Base-by-base conservation (phyloP, 2,797 vertebrate species). In the Merluccius polli region DNA sequence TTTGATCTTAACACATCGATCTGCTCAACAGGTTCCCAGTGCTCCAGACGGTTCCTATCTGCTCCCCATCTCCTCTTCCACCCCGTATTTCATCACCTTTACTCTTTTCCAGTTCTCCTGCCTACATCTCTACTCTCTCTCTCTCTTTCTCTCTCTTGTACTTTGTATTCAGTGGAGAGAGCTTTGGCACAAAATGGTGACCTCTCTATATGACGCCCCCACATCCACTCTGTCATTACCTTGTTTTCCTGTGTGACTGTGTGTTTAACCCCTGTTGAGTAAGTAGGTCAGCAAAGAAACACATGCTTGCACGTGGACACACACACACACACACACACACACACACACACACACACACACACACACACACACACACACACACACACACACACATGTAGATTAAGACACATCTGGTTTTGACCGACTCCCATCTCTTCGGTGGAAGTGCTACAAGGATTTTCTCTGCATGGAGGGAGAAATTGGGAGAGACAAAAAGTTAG, bases 201-300 rank as follows among this genome's bases (percentile, higher is more conserved):
- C 13, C 48, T 73, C 33, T 72, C 27, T 68, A 0, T 4, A 29
- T 6, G 11, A 29, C 2, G n/a, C 36, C 36, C 71, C 29, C 71
- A 7, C 16, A 18, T 65, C 31, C 48, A 31, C 41, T 27, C 63
- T 24, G 63, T 82, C n/a, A 63, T 76, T 81, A 74, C 81, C 27
- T 73, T 63, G 75, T 80, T 77, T 81, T 77, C n/a, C 75, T 79
- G 74, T 83, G 38, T 84, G 84, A 87, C 86, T 68, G 1, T 82
- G 76, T 75, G 67, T 84, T 88, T 84, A 83, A 83, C 86, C 84
- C 81, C 63, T 67, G 77, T 86, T 82, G 78, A 79, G 76, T 75
- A 69, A 73, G 65, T 72, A 78, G 52, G 52, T 59, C 52, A 59
- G 52, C 21, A 9, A 59, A 5, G 52, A n/a, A 59, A 59, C 3